phyloP scores from a whole-genome alignment of 2,113 vertebrate species.

The Myxocyprinus asiaticus region DNA sequence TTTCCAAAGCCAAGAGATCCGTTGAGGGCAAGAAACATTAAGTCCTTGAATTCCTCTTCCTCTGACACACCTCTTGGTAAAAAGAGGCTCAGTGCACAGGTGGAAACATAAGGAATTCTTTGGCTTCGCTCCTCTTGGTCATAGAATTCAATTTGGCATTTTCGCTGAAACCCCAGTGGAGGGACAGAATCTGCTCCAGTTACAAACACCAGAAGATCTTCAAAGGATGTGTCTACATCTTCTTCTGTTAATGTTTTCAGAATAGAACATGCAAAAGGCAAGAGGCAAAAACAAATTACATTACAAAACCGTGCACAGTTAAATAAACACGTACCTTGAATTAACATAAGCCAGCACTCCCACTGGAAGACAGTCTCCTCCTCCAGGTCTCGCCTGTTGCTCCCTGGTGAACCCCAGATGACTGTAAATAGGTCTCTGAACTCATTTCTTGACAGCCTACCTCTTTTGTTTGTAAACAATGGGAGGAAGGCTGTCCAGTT shows the following conservation, averaged over 20 bases:
- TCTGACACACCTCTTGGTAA: constrained; percentile 1
- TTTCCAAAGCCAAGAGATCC: constrained; percentile 1
- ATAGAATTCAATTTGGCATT: background rate
- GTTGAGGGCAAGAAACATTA: background rate
- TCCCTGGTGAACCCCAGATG: background rate
- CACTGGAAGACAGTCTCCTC: constrained; percentile 7
- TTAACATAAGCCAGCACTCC: constrained; percentile 10
- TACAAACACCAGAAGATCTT: background rate
- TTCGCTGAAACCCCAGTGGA: constrained; percentile 3
- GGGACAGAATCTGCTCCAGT: background rate
- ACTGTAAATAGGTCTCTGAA: background rate
- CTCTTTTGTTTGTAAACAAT: background rate
- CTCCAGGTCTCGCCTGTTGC: background rate
- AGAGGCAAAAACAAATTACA: background rate
- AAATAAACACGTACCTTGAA: background rate
- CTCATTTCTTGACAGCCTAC: background rate
- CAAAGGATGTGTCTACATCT: background rate
- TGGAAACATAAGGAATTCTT: background rate
- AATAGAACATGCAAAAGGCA: background rate
- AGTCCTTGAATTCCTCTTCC: background rate
- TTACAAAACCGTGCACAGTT: background rate
- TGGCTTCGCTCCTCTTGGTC: background rate
- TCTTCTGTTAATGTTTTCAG: background rate
- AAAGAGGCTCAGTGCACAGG: background rate
- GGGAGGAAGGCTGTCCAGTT: background rate